Evolutionary conservation across 2,888 invertebrate species (phyloP).

Genomic region (Drosophila sordidula): DNA sequence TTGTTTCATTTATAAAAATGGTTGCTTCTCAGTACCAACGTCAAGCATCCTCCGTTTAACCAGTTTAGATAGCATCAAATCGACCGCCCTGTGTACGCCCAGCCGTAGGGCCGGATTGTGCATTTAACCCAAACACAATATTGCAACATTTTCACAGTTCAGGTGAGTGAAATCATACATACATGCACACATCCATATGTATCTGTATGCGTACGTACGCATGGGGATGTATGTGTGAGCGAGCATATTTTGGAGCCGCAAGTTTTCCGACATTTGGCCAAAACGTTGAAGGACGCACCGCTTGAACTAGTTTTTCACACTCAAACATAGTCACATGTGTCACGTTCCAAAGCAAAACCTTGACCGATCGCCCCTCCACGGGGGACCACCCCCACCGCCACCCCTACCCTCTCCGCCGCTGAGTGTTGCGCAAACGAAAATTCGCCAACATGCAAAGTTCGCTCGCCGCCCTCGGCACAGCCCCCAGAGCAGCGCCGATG

Average conservation of each 20-base stretch:
- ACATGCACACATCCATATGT: slow-evolving; percentile 19
- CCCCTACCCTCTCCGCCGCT: not conserved
- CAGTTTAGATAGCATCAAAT: slow-evolving; percentile 40
- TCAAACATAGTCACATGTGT: slow-evolving; percentile 50
- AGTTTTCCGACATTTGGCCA: slow-evolving; percentile 39
- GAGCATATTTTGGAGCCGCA: slow-evolving; percentile 58
- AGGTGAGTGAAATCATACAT: slow-evolving; percentile 63
- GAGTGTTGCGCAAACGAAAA: slow-evolving; percentile 69
- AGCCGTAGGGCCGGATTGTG: slow-evolving; percentile 43
- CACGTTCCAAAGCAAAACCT: slow-evolving; percentile 67
- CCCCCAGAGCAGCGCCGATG: slow-evolving; percentile 21
- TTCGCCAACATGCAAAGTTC: slow-evolving; percentile 43
- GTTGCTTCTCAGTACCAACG: slow-evolving; percentile 35
- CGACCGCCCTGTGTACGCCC: slow-evolving; percentile 18
- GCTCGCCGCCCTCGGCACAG: not conserved
- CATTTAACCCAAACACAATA: slow-evolving; percentile 48
- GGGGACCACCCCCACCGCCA: slow-evolving; percentile 8
- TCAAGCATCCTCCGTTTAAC: slow-evolving; percentile 38
- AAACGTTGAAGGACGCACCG: slow-evolving; percentile 48
- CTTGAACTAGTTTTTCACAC: slow-evolving; percentile 51
- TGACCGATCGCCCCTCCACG: slow-evolving; percentile 67
- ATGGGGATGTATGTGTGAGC: slow-evolving; percentile 13
- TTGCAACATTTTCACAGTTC: slow-evolving; percentile 70
- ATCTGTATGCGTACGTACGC: slow-evolving; percentile 14
- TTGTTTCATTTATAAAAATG: slow-evolving; percentile 67